These are phyloP conservation scores for Xiphorhynchus elegans DNA, from an alignment of 2,113 vertebrate species.

Conservation along the genomic window DNA sequence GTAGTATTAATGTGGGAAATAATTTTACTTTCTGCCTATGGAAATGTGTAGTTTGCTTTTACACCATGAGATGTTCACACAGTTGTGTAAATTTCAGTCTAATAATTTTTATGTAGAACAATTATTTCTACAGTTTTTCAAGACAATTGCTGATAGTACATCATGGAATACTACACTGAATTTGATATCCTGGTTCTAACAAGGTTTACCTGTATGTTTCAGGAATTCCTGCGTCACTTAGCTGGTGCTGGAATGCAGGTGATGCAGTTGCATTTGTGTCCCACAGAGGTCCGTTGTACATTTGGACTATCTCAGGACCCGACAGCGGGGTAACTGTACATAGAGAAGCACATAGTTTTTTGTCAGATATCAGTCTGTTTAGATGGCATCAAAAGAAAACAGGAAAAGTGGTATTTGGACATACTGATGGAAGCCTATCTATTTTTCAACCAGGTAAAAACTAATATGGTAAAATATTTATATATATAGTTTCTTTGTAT, in stretches of 20 bases:
- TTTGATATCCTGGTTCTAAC: neutral
- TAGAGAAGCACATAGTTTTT: constrained; percentile 93
- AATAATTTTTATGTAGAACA: neutral
- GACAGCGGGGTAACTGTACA: constrained; percentile 87
- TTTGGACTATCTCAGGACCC: constrained; percentile 88
- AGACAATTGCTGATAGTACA: neutral
- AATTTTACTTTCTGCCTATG: neutral
- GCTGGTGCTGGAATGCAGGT: constrained; percentile 91
- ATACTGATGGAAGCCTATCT: constrained; percentile 94
- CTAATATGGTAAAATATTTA: neutral
- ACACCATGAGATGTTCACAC: neutral
- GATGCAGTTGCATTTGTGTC: constrained; percentile 91
- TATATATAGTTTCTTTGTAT: neutral
- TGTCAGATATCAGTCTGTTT: constrained; percentile 93
- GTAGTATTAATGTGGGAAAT: neutral
- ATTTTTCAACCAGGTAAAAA: constrained; percentile 92
- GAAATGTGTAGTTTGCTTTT: neutral
- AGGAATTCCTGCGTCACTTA: constrained; percentile 89
- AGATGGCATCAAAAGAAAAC: constrained; percentile 92
- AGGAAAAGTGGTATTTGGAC: constrained; percentile 93
- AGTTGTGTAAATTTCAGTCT: neutral
- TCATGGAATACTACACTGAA: neutral
- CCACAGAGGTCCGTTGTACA: constrained; percentile 89
- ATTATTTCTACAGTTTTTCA: neutral
- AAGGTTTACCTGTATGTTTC: constrained; percentile 26